A percentile compares a stretch with the other conserved stretches of the same genome.
Conservation (phyloP, 2,888 invertebrate genomes). For the Papilio elwesi region DNA sequence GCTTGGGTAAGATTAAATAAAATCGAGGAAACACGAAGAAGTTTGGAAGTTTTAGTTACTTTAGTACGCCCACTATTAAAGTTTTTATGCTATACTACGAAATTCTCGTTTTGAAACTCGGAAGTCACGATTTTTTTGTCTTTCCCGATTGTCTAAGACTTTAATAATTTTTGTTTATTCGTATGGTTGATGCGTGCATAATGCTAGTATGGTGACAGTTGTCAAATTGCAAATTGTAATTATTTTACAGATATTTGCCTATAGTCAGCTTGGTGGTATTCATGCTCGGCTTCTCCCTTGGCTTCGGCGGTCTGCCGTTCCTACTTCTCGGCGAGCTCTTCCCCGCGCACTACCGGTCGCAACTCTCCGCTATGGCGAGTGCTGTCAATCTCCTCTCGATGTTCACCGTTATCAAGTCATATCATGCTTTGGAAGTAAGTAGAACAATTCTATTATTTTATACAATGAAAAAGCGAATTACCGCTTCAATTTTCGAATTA, state of each 20-base stretch:
- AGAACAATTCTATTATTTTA: neutral
- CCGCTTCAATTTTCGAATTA: too few relatives aligned
- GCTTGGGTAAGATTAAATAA: slow-evolving; percentile 67
- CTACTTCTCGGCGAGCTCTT: slow-evolving; percentile 86
- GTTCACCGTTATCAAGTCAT: slow-evolving; percentile 84
- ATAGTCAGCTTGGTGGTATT: slow-evolving; percentile 83
- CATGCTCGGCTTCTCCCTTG: slow-evolving; percentile 85
- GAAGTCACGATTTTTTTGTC: slow-evolving; percentile 11
- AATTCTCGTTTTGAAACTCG: too few relatives aligned
- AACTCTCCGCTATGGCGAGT: slow-evolving; percentile 82
- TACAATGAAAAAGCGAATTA: too few relatives aligned
- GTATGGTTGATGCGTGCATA: too few relatives aligned
- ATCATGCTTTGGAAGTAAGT: slow-evolving; percentile 76
- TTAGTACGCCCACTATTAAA: too few relatives aligned
- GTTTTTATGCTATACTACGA: too few relatives aligned
- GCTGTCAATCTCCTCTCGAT: slow-evolving; percentile 82
- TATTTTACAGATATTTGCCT: slow-evolving; percentile 76
- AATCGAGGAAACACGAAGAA: too few relatives aligned
- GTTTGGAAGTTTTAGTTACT: too few relatives aligned
- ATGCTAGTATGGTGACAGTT: too few relatives aligned
- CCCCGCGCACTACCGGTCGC: slow-evolving; percentile 82
- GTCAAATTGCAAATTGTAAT: neutral
- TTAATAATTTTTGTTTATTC: too few relatives aligned
- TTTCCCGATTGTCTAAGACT: too few relatives aligned
- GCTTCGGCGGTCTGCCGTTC: slow-evolving; percentile 86